These are phyloP conservation scores for Hypsibius dujardini DNA, from an alignment of 1,140 invertebrate genomes.

Conservation along the genomic window DNA sequence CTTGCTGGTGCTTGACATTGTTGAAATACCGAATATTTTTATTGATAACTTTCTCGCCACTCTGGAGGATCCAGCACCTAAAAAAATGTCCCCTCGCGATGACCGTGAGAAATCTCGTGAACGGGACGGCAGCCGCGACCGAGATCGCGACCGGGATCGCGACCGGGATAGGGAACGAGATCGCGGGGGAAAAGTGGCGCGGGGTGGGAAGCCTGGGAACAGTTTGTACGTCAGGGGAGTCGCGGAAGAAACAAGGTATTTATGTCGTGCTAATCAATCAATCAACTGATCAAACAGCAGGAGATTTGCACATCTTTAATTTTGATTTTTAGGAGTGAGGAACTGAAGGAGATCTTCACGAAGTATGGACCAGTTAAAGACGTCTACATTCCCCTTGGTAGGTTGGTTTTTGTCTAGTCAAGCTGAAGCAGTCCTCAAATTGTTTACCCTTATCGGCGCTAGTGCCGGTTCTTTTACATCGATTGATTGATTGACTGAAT, in stretches of 20 bases:
- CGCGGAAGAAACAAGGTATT: neutral
- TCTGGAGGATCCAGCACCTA: too few species aligned
- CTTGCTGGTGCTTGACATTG: too few species aligned
- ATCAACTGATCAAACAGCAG: neutral
- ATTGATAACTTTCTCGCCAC: too few species aligned
- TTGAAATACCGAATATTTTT: too few species aligned
- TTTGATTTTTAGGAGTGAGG: neutral
- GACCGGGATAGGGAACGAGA: too few species aligned
- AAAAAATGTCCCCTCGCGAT: too few species aligned
- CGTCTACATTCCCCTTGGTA: constrained; percentile 9
- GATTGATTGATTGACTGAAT: too few species aligned
- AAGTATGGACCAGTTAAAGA: constrained; percentile 1
- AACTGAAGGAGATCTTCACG: neutral
- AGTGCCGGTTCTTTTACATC: neutral
- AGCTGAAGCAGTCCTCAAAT: neutral
- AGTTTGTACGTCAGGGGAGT: neutral
- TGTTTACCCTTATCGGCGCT: neutral
- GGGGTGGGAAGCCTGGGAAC: neutral
- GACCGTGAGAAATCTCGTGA: too few species aligned
- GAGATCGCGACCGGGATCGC: too few species aligned
- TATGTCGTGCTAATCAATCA: neutral
- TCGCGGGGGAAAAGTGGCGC: neutral
- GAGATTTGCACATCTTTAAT: neutral
- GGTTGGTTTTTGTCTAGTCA: neutral
- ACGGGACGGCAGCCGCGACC: too few species aligned